Evolutionary conservation across 2,888 invertebrate genomes (phyloP).

Genomic region (Fabriciana adippe): DNA sequence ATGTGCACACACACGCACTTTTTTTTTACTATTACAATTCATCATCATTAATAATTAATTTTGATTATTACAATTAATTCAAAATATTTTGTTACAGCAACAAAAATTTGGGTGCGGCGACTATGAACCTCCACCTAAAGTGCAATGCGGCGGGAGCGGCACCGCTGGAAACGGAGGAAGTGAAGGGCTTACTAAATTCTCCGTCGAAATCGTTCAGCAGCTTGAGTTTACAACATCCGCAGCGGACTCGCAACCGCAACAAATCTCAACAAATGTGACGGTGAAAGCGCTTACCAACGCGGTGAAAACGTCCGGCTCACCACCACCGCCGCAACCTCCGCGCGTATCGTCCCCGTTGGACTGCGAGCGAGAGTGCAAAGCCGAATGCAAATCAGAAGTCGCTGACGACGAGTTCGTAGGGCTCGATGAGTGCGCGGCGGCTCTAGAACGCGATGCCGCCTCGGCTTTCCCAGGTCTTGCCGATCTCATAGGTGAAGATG

Average conservation of each 20-base stretch:
- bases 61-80: constrained; percentile 8
- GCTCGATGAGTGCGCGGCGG: constrained; percentile 91
- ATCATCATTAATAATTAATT: not conserved
- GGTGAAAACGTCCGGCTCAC: constrained; percentile 72
- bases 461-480: constrained; percentile 89
- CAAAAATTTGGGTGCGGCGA: constrained; percentile 90
- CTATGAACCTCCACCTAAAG: constrained; percentile 90
- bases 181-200: constrained; percentile 87
- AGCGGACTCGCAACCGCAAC: constrained; percentile 93
- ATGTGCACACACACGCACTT: too few species aligned
- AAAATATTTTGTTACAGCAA: constrained; percentile 84
- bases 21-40: too few species aligned
- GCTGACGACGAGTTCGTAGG: constrained; percentile 94
- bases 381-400: constrained; percentile 90
- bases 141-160: constrained; percentile 77
- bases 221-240: constrained; percentile 94
- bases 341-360: constrained; percentile 91
- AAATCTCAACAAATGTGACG: constrained; percentile 95
- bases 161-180: constrained; percentile 70
- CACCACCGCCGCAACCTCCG: constrained; percentile 70
- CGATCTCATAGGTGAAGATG: constrained; percentile 92
- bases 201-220: constrained; percentile 96
- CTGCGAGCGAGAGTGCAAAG: constrained; percentile 88
- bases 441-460: constrained; percentile 91
- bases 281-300: constrained; percentile 86